A percentile compares a stretch with the other conserved stretches of the same genome.
These are phyloP conservation scores for Falco biarmicus DNA, from an alignment of 2,797 vertebrate species.

Conservation along the genomic window DNA sequence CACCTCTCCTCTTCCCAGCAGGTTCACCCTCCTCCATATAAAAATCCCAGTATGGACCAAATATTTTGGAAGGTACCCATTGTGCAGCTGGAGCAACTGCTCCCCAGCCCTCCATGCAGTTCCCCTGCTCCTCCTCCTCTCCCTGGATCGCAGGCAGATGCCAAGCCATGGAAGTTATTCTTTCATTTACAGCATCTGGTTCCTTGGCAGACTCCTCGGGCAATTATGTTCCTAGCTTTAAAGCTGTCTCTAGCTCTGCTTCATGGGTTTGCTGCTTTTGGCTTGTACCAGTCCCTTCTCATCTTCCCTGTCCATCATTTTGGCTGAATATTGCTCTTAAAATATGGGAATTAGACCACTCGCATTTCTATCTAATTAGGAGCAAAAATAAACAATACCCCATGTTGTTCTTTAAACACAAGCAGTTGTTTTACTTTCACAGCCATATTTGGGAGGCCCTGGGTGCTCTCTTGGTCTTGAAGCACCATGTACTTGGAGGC, in stretches of 20 bases:
- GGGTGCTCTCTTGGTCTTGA: neutral
- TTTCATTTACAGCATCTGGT: conserved; percentile 70
- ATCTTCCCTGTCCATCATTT: conserved; percentile 11
- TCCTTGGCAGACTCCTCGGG: conserved; percentile 64
- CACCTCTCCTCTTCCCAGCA: neutral
- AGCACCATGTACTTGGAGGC: neutral
- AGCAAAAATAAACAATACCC: neutral
- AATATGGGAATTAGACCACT: neutral
- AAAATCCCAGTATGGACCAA: neutral
- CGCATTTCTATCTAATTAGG: neutral
- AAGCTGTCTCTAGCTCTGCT: conserved; percentile 67
- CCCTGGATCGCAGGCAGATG: neutral
- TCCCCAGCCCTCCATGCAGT: neutral
- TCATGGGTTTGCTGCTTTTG: conserved; percentile 54
- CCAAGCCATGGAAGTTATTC: conserved; percentile 53
- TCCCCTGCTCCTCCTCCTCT: neutral
- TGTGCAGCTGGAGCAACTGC: neutral
- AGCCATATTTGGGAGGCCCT: neutral
- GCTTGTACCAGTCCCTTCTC: conserved; percentile 9
- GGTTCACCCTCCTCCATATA: neutral
- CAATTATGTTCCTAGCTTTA: conserved; percentile 63
- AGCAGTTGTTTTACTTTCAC: neutral
- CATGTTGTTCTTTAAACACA: neutral
- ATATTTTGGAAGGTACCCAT: neutral
- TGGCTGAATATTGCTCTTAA: neutral